Conservation (phyloP, 2,888 invertebrate genomes). For the Mylabris sibirica region DNA sequence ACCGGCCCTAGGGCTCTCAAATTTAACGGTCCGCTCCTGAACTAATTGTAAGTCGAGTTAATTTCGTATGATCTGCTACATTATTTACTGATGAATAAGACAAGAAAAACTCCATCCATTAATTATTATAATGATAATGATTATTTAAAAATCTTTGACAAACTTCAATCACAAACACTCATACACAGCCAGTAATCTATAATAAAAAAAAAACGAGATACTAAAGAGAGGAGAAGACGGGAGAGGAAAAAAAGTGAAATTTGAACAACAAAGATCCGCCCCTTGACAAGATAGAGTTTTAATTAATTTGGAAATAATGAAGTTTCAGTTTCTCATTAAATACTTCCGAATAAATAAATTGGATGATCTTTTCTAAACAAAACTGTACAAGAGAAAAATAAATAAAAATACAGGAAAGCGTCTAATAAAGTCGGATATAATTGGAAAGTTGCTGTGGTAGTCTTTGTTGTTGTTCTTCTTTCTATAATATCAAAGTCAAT, state of each 20-base stretch:
- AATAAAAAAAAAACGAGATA: too few relatives aligned
- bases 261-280: not conserved
- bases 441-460: not conserved
- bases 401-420: not conserved
- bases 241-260: not conserved
- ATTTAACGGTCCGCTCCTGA: too few relatives aligned
- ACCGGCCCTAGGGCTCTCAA: too few relatives aligned
- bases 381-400: not conserved
- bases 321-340: not conserved
- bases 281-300: not conserved
- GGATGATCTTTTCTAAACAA: not conserved
- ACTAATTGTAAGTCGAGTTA: too few relatives aligned
- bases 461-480: too few relatives aligned
- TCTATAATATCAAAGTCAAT: not conserved
- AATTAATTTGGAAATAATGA: constrained; percentile 3
- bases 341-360: constrained; percentile 5
- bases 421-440: not conserved
- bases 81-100: too few relatives aligned
- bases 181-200: too few relatives aligned
- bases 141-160: too few relatives aligned
- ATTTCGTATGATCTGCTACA: too few relatives aligned
- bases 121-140: too few relatives aligned
- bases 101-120: too few relatives aligned
- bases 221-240: not conserved
- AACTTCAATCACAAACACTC: too few relatives aligned